Base-by-base conservation (phyloP, 2,797 vertebrate species). In the Platyrinchus mystaceus region DNA sequence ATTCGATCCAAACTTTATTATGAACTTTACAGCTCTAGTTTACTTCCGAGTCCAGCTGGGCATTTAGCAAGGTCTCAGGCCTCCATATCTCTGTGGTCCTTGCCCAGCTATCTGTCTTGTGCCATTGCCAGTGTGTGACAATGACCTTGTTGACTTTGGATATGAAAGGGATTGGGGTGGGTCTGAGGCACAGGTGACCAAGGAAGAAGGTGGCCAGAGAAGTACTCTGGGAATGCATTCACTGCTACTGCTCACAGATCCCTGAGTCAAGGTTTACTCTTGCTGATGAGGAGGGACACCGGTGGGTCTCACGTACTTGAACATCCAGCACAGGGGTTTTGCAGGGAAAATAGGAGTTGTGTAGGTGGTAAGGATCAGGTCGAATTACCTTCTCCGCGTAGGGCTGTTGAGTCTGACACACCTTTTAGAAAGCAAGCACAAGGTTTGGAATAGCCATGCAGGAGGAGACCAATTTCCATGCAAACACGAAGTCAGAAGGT, bases 291-390 rank as follows among this genome's bases (percentile, higher is more conserved):
- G 23, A 10, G 19, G 9, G 24, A 64, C 9, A 34, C 28, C 32
- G 12, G 6, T 63, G n/a, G 7, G 19, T 41, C 28, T 84, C 1
- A 0, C 24, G 14, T 69, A 59, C 0, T 0, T 28, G 49, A 67
- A 16, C 64, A 71, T n/a, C 44, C 59, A 76, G n/a, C 4, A 3
- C 24, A 26, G 44, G 21, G 44, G 5, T 28, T 28, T 53, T 80
- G 12, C 43, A 41, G 41, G 41, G 16, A 41, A 41, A 41, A 41
- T 1, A 37, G 22, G 15, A 66, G 6, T 4, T 44, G 39, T 56
- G 28, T 6, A 39, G 20, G 10, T 21, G 16, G 1, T 47, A 28
- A 80, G 34, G 62, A 75, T 50, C 46, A 76, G n/a, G 21, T 30
- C 39, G 32, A 26, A 2, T 49, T 69, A 22, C 12, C 53, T 46